These are phyloP conservation scores for Rhadina sibilatrix DNA, from an alignment of 2,113 vertebrate species.

Conservation along the genomic window DNA sequence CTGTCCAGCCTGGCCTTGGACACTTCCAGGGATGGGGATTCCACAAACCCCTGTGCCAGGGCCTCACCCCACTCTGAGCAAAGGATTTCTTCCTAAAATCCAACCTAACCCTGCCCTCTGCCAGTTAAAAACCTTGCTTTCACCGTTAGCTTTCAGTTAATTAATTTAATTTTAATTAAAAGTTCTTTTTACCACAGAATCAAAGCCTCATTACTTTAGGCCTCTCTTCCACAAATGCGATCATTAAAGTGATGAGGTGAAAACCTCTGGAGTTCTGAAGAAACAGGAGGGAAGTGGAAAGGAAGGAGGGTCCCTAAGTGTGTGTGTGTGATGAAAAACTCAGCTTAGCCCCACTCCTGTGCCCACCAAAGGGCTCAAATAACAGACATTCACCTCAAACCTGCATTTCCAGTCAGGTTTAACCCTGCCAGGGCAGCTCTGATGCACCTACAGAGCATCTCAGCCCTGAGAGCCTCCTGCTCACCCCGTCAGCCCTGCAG, in stretches of 20 bases:
- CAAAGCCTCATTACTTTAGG: not conserved
- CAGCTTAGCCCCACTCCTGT: not conserved
- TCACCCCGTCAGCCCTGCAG: constrained; percentile 60
- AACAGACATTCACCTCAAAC: constrained; percentile 1
- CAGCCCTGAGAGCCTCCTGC: constrained; percentile 46
- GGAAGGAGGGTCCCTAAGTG: not conserved
- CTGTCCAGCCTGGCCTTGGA: fast-evolving
- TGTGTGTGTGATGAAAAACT: constrained; percentile 18
- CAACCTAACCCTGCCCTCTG: not conserved
- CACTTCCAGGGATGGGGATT: not conserved
- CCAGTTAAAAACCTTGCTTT: not conserved
- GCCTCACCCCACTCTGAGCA: not conserved
- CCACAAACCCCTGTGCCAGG: not conserved
- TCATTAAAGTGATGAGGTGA: not conserved
- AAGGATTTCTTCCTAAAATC: not conserved
- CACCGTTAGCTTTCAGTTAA: not conserved
- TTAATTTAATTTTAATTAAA: not conserved
- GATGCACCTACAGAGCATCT: not conserved
- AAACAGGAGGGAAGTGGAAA: not conserved
- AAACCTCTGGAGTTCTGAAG: not conserved
- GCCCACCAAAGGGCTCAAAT: not conserved
- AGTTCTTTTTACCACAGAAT: not conserved
- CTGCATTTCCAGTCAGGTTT: constrained; percentile 1
- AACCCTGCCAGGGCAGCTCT: constrained; percentile 34
- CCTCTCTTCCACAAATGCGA: not conserved